Evolutionary conservation across 2,113 vertebrate species (phyloP), one percentile per base, ranked within the genome.

Genomic region (Gobiocypris rarus): DNA sequence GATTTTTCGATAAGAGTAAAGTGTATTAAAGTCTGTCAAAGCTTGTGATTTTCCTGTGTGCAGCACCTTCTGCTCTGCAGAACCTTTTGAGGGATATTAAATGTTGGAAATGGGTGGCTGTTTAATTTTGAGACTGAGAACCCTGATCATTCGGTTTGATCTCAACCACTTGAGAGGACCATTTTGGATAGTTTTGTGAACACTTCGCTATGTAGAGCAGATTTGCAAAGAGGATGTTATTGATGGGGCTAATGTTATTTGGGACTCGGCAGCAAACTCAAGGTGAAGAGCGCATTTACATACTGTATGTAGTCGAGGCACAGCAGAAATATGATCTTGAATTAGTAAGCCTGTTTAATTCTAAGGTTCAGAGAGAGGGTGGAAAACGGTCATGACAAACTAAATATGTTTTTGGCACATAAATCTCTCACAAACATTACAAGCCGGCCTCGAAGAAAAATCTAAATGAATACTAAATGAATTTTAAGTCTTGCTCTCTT

Each of bases 401-500:
- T 28, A 52, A 31, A 75, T 34, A 54, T 54, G 28, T 34, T 56
- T 54, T 54, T 22, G 43, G 26, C 9, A 5, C 24, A 54, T 34
- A 34, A 13, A 34, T 22, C 28, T 19, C 52, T 22, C 26, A 9
- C 48, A 75, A 50, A 38, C 65, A 38, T 38, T 70, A 19, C 4
- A 70, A 70, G 19, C 28, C 8, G 8, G 28, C 73, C 45, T 75
- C 26, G 5, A 26, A 50, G 50, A 56, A 75, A 54, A 54, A 34
- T 54, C 19, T 22, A 54, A 54, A 75, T 54, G 24, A 48, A 28
- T 11, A n/a, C 17, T 31, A 75, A 56, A 14, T 56, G 0, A 5
- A 75, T 69, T 87, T 48, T 74, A 79, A 70, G 48, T 78, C 52
- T 74, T 31, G 14, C 73, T 28, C 22, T 75, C 26, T 10, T 9